phyloP scores from a whole-genome alignment of 2,888 invertebrate genomes.

The Thera obeliscata region DNA sequence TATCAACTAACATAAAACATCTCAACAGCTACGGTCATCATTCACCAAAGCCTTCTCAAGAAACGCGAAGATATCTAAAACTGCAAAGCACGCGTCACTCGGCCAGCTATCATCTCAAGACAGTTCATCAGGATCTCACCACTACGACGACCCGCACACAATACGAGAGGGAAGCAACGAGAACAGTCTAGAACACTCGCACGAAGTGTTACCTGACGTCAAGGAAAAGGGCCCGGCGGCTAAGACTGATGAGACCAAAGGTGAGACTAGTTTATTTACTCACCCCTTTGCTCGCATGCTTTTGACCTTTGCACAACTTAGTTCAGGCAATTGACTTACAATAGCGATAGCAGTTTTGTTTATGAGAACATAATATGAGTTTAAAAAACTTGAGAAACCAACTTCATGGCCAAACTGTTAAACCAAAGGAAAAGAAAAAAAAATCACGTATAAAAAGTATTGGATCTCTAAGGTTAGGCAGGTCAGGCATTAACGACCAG shows the following conservation, averaged over 20 bases:
- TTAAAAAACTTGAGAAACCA: too few relatives aligned
- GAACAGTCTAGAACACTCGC: slow-evolving; percentile 81
- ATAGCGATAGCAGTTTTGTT: too few relatives aligned
- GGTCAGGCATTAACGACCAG: neutral
- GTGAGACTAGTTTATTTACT: slow-evolving; percentile 51
- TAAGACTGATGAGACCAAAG: slow-evolving; percentile 77
- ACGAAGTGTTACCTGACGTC: slow-evolving; percentile 72
- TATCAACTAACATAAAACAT: slow-evolving; percentile 11
- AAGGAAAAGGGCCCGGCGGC: slow-evolving; percentile 69
- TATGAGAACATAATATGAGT: too few relatives aligned
- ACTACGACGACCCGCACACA: slow-evolving; percentile 80
- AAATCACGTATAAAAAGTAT: too few relatives aligned
- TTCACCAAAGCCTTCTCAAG: slow-evolving; percentile 98
- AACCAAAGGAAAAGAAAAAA: too few relatives aligned
- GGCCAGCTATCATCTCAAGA: slow-evolving; percentile 82
- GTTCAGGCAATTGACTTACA: too few relatives aligned
- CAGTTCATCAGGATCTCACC: slow-evolving; percentile 79
- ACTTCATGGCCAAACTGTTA: too few relatives aligned
- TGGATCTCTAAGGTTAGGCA: neutral
- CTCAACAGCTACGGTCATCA: slow-evolving; percentile 92
- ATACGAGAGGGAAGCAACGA: slow-evolving; percentile 82
- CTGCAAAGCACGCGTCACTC: slow-evolving; percentile 83
- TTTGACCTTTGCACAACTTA: neutral
- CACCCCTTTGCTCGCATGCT: neutral
- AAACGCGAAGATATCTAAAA: slow-evolving; percentile 91